Percentiles rank a stretch among this genome's conserved stretches.
Conservation (phyloP, 2,888 invertebrate species). For the Parnassius glacialis region DNA sequence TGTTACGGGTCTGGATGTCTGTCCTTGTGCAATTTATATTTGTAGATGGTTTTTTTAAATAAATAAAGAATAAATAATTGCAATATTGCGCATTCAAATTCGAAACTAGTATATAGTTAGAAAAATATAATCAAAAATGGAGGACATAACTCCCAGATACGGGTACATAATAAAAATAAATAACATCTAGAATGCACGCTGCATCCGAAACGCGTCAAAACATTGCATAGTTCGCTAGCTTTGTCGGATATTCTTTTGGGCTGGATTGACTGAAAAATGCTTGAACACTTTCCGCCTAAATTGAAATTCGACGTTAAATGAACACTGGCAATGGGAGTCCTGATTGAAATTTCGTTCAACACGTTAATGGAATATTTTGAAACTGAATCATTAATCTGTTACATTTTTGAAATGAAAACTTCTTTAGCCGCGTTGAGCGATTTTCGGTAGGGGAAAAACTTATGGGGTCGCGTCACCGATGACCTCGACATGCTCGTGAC, state of each 20-base stretch:
- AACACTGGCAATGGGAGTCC: conserved; percentile 10
- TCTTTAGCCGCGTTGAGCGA: too few species aligned
- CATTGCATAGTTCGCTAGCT: conserved; percentile 11
- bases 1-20: too few species aligned
- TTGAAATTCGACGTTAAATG: conserved; percentile 24
- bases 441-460: too few species aligned
- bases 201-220: conserved; percentile 20
- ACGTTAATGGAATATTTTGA: conserved; percentile 16
- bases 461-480: too few species aligned
- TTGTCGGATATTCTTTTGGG: conserved; percentile 15
- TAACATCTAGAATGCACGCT: conserved; percentile 1
- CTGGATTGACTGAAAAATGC: conserved; percentile 18
- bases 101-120: not conserved
- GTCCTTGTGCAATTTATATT: too few species aligned
- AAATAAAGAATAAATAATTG: too few species aligned
- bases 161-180: conserved; percentile 16
- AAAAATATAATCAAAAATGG: conserved; percentile 9
- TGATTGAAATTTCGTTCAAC: conserved; percentile 23
- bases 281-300: conserved; percentile 18
- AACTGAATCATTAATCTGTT: conserved; percentile 1
- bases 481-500: too few species aligned
- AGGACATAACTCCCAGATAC: conserved; percentile 9
- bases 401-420: too few species aligned
- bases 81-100: not conserved
- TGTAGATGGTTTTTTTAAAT: too few species aligned